A percentile compares a stretch with the other conserved stretches of the same genome.
phyloP scores from a whole-genome alignment of 2,113 vertebrate genomes.

The Phylloscopus trochilus region DNA sequence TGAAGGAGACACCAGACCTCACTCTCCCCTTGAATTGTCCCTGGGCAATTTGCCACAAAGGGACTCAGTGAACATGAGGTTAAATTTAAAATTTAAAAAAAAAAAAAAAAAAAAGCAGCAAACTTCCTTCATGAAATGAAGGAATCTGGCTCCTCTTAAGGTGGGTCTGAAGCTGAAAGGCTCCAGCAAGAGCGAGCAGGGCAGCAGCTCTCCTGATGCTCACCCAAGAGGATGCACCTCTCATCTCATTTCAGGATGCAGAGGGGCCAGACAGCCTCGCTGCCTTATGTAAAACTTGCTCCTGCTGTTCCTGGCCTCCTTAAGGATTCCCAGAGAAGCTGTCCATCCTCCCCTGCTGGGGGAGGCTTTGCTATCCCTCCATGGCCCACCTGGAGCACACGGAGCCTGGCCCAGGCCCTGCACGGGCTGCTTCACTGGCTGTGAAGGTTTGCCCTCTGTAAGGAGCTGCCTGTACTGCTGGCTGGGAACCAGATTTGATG shows the following conservation, averaged over 20 bases:
- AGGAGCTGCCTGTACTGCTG: background rate
- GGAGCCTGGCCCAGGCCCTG: background rate
- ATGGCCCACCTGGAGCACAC: background rate
- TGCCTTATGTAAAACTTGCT: background rate
- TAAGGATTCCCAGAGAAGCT: background rate
- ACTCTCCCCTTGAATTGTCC: background rate
- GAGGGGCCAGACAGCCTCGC: background rate
- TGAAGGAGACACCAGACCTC: background rate
- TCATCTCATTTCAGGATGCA: background rate
- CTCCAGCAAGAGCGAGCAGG: background rate
- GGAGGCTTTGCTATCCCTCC: background rate
- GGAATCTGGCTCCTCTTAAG: background rate
- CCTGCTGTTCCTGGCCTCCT: background rate
- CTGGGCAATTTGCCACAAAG: background rate
- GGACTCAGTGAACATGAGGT: background rate
- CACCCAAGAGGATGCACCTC: background rate
- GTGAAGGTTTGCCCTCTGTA: background rate
- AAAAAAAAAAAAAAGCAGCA: too few species aligned
- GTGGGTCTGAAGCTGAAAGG: background rate
- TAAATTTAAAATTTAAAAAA: background rate
- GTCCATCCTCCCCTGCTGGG: background rate
- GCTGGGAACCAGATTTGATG: background rate
- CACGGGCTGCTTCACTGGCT: background rate
- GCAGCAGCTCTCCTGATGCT: background rate
- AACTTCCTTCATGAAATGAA: background rate